Conservation (phyloP, 2,888 invertebrate species). For the Acrobasis suavella region DNA sequence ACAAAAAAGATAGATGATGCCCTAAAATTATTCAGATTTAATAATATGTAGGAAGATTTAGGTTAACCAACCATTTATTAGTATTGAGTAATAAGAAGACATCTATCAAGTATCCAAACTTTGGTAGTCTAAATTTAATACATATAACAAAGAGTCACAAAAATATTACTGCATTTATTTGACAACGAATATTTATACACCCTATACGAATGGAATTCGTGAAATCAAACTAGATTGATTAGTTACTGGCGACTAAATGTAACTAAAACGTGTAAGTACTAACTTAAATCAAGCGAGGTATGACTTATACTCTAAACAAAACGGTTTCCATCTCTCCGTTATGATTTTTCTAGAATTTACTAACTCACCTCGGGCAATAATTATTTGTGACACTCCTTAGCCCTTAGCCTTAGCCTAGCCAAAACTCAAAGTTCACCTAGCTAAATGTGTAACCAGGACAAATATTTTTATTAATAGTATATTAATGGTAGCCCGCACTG, state of each 20-base stretch:
- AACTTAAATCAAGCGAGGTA: slow-evolving; percentile 38
- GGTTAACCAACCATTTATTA: neutral
- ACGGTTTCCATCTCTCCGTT: neutral
- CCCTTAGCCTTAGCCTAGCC: no score
- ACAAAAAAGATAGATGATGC: neutral
- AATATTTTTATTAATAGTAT: no score
- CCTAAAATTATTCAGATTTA: neutral
- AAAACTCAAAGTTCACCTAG: neutral
- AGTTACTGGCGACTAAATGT: slow-evolving; percentile 41
- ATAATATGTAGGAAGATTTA: neutral
- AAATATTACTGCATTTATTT: slow-evolving; percentile 43
- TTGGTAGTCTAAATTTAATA: slow-evolving; percentile 47
- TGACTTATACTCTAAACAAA: slow-evolving; percentile 14
- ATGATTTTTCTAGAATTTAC: neutral
- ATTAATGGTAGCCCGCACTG: no score
- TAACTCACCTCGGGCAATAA: neutral
- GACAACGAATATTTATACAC: slow-evolving; percentile 30
- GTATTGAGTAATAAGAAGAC: slow-evolving; percentile 26
- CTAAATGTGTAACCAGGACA: neutral
- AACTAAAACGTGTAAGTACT: slow-evolving; percentile 15
- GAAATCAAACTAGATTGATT: slow-evolving; percentile 34
- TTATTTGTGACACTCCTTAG: slow-evolving; percentile 11
- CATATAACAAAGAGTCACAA: slow-evolving; percentile 45
- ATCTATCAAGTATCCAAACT: slow-evolving; percentile 43
- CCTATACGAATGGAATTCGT: slow-evolving; percentile 25